Percentiles rank a stretch among this genome's conserved stretches.
Conservation (phyloP, 2,888 invertebrate genomes). For the Pammene aurita region DNA sequence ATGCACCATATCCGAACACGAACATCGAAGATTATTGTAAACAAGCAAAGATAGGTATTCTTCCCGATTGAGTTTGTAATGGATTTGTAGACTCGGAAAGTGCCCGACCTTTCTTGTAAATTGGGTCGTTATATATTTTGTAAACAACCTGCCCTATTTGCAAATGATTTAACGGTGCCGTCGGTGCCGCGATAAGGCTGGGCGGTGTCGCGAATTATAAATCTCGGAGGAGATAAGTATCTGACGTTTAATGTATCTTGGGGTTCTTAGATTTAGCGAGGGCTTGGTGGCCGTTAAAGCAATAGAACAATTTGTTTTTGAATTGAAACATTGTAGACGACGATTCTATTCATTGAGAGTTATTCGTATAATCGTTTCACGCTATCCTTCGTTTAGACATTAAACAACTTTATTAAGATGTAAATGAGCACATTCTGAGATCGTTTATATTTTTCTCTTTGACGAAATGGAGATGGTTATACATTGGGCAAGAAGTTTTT, state of each 20-base stretch:
- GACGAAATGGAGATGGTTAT: too few relatives aligned
- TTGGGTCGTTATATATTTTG: constrained; percentile 9
- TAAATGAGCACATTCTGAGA: too few relatives aligned
- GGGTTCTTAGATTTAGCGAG: background rate
- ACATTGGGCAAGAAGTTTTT: too few relatives aligned
- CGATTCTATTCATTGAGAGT: too few relatives aligned
- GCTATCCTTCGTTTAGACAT: too few relatives aligned
- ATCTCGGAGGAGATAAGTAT: constrained; percentile 13
- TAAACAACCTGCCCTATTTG: constrained; percentile 14
- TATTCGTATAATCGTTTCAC: too few relatives aligned
- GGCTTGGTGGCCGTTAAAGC: background rate
- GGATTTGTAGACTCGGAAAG: background rate
- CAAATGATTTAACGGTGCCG: constrained; percentile 4
- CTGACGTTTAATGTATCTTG: background rate
- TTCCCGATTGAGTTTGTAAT: constrained; percentile 1
- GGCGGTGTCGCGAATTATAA: constrained; percentile 4
- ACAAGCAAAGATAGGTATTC: background rate
- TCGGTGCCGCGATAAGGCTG: background rate
- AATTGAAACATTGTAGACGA: too few relatives aligned
- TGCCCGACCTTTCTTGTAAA: background rate
- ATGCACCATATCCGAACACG: too few relatives aligned
- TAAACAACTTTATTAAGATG: too few relatives aligned
- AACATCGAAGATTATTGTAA: too few relatives aligned
- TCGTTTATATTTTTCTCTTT: too few relatives aligned
- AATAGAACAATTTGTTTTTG: background rate